Conservation (phyloP, 2,888 invertebrate genomes). For the Cephus pulcher region DNA sequence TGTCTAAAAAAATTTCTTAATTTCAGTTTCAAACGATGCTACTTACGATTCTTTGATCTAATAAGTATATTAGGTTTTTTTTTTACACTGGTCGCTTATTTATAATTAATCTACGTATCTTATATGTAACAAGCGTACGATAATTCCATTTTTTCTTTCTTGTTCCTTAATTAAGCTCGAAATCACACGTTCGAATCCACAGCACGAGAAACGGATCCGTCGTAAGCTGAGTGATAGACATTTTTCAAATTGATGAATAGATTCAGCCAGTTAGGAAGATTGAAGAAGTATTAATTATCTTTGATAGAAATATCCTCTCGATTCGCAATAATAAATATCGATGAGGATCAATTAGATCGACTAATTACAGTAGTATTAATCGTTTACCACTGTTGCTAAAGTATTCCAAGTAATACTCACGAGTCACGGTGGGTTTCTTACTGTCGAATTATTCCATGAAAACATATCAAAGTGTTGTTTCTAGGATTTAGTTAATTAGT, state of each 20-base stretch:
- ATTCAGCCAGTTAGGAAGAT: neutral
- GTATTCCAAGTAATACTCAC: neutral
- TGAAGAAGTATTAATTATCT: neutral
- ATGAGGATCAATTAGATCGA: neutral
- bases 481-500: neutral
- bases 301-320: neutral
- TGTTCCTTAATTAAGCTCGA: constrained; percentile 3
- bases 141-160: constrained; percentile 3
- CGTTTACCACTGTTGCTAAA: neutral
- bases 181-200: neutral
- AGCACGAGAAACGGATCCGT: neutral
- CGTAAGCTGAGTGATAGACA: neutral
- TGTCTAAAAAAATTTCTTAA: neutral
- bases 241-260: neutral
- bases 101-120: neutral
- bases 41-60: neutral
- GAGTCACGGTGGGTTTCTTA: neutral
- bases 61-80: neutral
- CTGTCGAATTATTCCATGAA: neutral
- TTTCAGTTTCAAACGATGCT: neutral
- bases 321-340: neutral
- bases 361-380: neutral
- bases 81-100: neutral
- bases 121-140: neutral
- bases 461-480: neutral